Percentiles rank a stretch among this genome's conserved stretches.
These are phyloP conservation scores for Megaustenia siamemsis DNA, from an alignment of 2,888 invertebrate species.

Conservation along the genomic window DNA sequence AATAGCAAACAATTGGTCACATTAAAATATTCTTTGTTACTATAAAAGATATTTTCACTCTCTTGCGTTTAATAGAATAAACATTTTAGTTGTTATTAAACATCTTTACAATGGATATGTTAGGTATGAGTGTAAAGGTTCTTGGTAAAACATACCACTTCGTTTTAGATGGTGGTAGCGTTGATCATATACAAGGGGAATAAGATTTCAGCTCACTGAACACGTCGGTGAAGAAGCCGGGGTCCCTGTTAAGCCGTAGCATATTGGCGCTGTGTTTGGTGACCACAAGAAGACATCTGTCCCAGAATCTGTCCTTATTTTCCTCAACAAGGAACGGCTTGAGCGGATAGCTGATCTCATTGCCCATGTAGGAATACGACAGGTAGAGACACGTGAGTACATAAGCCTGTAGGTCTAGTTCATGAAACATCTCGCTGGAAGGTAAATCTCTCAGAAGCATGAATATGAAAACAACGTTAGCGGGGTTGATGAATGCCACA, in stretches of 20 bases:
- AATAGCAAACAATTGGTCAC: too few relatives aligned
- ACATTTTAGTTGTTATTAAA: too few relatives aligned
- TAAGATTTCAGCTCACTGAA: conserved; percentile 96
- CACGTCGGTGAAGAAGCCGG: conserved; percentile 98
- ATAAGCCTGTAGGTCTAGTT: conserved; percentile 78
- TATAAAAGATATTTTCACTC: too few relatives aligned
- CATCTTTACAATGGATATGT: too few relatives aligned
- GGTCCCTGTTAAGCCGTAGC: conserved; percentile 98
- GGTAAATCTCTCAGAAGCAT: conserved; percentile 97
- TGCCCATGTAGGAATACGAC: conserved; percentile 99
- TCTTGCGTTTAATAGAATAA: too few relatives aligned
- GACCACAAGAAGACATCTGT: conserved; percentile 92
- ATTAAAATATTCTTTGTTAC: too few relatives aligned
- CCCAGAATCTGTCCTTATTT: conserved; percentile 98
- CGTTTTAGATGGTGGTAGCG: too few relatives aligned
- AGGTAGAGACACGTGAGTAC: conserved; percentile 98
- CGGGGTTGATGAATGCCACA: conserved; percentile 99
- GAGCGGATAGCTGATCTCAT: conserved; percentile 97
- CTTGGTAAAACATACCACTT: too few relatives aligned
- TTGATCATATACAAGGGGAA: conserved; percentile 73
- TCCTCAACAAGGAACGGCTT: conserved; percentile 97
- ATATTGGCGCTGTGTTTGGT: conserved; percentile 90
- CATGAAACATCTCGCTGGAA: conserved; percentile 76
- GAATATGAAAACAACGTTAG: conserved; percentile 99
- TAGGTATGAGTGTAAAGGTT: too few relatives aligned